Conservation (phyloP, 92 coral and sea anemone genomes). For the Porites divaricata region DNA sequence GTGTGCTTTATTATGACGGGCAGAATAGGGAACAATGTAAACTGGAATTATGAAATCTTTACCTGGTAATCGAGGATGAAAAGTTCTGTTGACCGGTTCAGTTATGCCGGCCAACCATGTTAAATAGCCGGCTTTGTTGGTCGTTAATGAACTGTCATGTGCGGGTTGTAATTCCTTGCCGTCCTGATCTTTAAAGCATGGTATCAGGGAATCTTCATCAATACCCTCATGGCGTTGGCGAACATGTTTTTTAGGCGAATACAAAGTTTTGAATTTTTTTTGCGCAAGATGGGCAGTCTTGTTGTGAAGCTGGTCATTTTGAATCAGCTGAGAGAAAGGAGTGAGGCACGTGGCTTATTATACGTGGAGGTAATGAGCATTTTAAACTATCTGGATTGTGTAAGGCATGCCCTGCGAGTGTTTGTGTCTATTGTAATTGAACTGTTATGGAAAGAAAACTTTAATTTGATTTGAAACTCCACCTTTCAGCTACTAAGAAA, state of each 20-base stretch:
- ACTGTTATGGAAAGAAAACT: constrained; percentile 7
- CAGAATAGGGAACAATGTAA: neutral
- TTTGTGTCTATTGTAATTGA: neutral
- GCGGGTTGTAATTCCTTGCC: neutral
- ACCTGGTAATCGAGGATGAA: constrained; percentile 15
- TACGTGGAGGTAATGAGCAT: neutral
- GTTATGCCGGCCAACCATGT: neutral
- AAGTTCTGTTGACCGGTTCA: neutral
- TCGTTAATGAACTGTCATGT: neutral
- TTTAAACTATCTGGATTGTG: no score
- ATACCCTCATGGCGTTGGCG: neutral
- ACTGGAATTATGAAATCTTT: neutral
- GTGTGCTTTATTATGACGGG: no score
- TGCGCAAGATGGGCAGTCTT: neutral
- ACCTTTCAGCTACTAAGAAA: neutral
- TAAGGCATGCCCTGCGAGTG: neutral
- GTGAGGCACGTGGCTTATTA: neutral
- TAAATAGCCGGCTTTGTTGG: neutral
- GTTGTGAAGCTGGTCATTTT: neutral
- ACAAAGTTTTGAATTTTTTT: neutral
- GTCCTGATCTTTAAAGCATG: neutral
- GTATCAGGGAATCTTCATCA: neutral
- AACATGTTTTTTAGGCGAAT: constrained; percentile 2
- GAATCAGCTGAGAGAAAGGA: neutral
- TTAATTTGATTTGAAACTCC: neutral